Evolutionary conservation across 2,888 invertebrate species (phyloP).

Genomic region (Lithodes maja): DNA sequence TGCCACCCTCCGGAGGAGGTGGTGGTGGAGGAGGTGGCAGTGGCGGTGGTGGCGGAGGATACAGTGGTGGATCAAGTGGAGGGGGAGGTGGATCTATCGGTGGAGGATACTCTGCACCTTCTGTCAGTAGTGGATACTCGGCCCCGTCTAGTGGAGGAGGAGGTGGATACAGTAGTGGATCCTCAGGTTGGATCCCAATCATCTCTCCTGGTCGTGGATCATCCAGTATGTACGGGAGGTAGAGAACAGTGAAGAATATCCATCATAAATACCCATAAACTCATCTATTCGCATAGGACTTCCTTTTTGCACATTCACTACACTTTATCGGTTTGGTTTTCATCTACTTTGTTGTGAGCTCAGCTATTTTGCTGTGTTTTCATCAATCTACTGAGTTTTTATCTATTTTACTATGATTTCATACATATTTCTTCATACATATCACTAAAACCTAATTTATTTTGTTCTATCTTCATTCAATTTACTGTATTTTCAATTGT

Average conservation of each 20-base stretch:
- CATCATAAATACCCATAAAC: background rate
- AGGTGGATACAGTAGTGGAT: conserved; percentile 10
- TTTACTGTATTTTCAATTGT: too few species aligned
- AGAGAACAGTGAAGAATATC: background rate
- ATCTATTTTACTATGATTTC: too few species aligned
- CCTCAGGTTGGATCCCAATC: background rate
- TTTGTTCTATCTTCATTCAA: too few species aligned
- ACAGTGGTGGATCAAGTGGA: conserved; percentile 10
- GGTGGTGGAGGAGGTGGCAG: conserved; percentile 21
- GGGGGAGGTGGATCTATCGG: background rate
- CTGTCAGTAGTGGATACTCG: background rate
- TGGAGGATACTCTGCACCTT: background rate
- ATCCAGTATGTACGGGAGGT: background rate
- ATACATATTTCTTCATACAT: too few species aligned
- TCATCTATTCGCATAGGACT: background rate
- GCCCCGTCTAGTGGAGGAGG: background rate
- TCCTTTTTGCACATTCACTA: background rate
- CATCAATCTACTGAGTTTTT: too few species aligned
- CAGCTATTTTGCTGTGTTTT: background rate
- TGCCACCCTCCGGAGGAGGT: conserved; percentile 3
- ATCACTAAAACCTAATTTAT: too few species aligned
- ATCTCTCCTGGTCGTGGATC: background rate
- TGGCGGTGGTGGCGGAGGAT: conserved; percentile 19
- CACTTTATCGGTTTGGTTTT: background rate
- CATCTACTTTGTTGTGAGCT: background rate